phyloP scores from a whole-genome alignment of 53 echinoderm and acorn worm genomes.

The Holothuria leucospilota region DNA sequence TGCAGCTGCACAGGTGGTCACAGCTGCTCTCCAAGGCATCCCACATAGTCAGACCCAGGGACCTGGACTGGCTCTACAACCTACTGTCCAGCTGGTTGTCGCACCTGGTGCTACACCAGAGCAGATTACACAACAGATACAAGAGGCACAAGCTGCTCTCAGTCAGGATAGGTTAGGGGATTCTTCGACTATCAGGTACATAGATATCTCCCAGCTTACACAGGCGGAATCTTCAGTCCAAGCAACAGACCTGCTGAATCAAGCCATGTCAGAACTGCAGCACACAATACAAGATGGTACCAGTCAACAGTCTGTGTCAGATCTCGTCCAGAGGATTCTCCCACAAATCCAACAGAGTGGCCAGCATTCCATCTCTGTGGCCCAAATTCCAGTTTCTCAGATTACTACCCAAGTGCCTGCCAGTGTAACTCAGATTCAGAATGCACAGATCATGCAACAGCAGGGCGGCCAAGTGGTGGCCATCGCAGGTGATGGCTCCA shows the following conservation, averaged over 20 bases:
- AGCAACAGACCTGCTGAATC: constrained; percentile 90
- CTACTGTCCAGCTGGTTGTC: constrained; percentile 62
- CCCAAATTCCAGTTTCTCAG: constrained; percentile 65
- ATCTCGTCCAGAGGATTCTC: constrained; percentile 87
- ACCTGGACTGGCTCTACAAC: constrained; percentile 43
- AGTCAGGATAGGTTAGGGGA: constrained; percentile 42
- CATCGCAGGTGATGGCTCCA: constrained; percentile 39
- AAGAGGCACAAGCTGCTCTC: constrained; percentile 33
- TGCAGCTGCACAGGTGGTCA: constrained; percentile 50
- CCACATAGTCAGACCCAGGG: constrained; percentile 40
- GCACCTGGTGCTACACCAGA: constrained; percentile 41
- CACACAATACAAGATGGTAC: constrained; percentile 85
- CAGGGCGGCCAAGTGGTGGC: constrained; percentile 67
- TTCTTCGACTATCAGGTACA: constrained; percentile 71
- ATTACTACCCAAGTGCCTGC: constrained; percentile 26
- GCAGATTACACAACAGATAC: constrained; percentile 48
- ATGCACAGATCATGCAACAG: constrained; percentile 78
- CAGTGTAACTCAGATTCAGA: constrained; percentile 65
- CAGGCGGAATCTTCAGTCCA: constrained; percentile 85
- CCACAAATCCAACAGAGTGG: constrained; percentile 73
- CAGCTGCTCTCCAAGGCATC: constrained; percentile 60
- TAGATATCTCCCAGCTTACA: constrained; percentile 73
- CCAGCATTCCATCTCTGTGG: constrained; percentile 70
- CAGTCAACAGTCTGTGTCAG: constrained; percentile 59
- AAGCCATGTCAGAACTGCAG: constrained; percentile 96